These are phyloP conservation scores for Contarinia nasturtii DNA, from an alignment of 1,140 invertebrate genomes.

Conservation along the genomic window DNA sequence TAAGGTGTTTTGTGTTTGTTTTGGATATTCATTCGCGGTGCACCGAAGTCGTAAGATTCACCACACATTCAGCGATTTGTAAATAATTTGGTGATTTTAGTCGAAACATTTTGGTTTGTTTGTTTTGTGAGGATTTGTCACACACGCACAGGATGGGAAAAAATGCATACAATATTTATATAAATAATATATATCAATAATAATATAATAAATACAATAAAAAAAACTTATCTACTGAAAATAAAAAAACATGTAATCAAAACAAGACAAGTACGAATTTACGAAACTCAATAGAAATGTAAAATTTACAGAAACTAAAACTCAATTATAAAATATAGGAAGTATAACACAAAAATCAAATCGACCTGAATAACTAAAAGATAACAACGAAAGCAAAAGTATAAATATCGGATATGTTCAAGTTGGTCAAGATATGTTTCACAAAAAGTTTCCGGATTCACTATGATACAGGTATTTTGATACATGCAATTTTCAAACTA, in stretches of 20 bases:
- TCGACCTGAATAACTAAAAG: too few species aligned
- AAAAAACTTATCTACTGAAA: constrained; percentile 5
- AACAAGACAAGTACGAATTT: background rate
- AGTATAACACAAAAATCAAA: too few species aligned
- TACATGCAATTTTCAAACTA: too few species aligned
- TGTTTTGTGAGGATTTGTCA: background rate
- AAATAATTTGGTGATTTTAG: constrained; percentile 2
- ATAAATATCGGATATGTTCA: background rate
- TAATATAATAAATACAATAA: too few species aligned
- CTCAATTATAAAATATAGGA: too few species aligned
- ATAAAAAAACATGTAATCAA: constrained; percentile 8
- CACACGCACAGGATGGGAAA: too few species aligned
- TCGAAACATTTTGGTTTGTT: constrained; percentile 2
- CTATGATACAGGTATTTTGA: too few species aligned
- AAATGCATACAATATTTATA: too few species aligned
- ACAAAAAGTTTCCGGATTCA: too few species aligned
- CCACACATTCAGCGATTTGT: background rate
- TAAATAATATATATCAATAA: too few species aligned
- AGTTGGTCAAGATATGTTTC: too few species aligned
- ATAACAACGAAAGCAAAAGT: too few species aligned
- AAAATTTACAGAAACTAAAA: background rate
- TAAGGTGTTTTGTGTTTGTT: constrained; percentile 7
- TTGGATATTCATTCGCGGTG: constrained; percentile 1
- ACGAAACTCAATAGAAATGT: background rate
- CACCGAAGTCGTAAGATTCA: background rate